A percentile compares a stretch with the other conserved stretches of the same genome.
phyloP scores from a whole-genome alignment of 1,140 invertebrate species.

The Aphelinus certus region DNA sequence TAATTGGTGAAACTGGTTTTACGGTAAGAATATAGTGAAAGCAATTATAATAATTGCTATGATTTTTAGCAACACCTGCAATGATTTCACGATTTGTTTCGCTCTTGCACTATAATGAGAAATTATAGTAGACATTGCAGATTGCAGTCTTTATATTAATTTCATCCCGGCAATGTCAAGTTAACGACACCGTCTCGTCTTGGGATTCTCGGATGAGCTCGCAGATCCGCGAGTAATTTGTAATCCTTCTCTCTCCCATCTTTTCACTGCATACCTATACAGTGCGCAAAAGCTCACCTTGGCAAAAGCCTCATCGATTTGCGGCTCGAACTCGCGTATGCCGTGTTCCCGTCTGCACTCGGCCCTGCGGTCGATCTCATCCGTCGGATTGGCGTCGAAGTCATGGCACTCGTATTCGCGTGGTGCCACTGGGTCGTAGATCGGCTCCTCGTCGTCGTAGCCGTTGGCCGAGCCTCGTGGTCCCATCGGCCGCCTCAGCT shows the following conservation, averaged over 20 bases:
- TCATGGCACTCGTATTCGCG: conserved; percentile 62
- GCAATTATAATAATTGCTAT: too few species aligned
- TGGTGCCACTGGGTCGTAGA: conserved; percentile 62
- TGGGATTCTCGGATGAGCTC: too few species aligned
- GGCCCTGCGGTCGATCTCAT: conserved; percentile 58
- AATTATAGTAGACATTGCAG: neutral
- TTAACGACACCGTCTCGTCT: too few species aligned
- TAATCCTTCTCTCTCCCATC: too few species aligned
- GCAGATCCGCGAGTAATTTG: too few species aligned
- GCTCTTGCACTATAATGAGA: neutral
- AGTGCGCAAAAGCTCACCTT: conserved; percentile 11
- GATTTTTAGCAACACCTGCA: too few species aligned
- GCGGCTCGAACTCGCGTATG: conserved; percentile 41
- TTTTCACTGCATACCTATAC: too few species aligned
- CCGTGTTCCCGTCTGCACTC: conserved; percentile 56
- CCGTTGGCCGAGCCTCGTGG: conserved; percentile 40
- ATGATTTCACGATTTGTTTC: too few species aligned
- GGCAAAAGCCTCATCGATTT: conserved; percentile 13
- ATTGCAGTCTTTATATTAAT: neutral
- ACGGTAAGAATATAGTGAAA: too few species aligned
- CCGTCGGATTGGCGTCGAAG: conserved; percentile 61
- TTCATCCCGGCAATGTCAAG: too few species aligned
- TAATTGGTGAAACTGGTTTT: too few species aligned
- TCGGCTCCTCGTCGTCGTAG: conserved; percentile 58
- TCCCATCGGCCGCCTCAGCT: neutral